Evolutionary conservation across 2,797 vertebrate genomes (phyloP).

Genomic region (Selene dorsalis): DNA sequence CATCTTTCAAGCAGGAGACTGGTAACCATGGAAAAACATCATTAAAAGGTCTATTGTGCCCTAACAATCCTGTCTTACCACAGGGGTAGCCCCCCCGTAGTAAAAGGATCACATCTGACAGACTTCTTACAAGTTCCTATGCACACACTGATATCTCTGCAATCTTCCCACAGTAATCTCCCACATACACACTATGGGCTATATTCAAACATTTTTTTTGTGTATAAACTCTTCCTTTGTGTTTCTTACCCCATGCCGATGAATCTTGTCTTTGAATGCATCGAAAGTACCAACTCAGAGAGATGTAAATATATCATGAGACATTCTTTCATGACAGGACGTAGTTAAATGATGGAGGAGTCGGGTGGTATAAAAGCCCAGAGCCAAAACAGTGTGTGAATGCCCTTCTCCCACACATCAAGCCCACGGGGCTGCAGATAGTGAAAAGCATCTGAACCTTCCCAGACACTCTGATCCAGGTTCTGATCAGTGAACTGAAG

Average conservation of each 20-base stretch:
- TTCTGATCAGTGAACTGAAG: slow-evolving; percentile 28
- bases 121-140: slow-evolving; percentile 45
- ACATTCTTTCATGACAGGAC: slow-evolving; percentile 61
- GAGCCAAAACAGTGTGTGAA: slow-evolving; percentile 22
- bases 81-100: slow-evolving; percentile 29
- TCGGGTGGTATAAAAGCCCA: slow-evolving; percentile 9
- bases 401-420: slow-evolving; percentile 44
- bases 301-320: slow-evolving; percentile 32
- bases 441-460: slow-evolving; percentile 29
- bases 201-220: slow-evolving; percentile 5
- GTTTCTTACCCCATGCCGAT: not conserved
- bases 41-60: slow-evolving; percentile 70
- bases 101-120: slow-evolving; percentile 59
- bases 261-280: slow-evolving; percentile 12
- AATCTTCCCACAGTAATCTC: slow-evolving; percentile 54
- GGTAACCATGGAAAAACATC: slow-evolving; percentile 73
- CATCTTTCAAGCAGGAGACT: slow-evolving; percentile 60
- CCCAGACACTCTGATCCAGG: slow-evolving; percentile 3
- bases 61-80: slow-evolving; percentile 44
- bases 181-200: slow-evolving; percentile 18
- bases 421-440: slow-evolving; percentile 38
- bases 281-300: slow-evolving; percentile 27
- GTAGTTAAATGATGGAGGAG: slow-evolving; percentile 53
- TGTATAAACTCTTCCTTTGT: slow-evolving; percentile 21
- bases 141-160: slow-evolving; percentile 37